Percentiles rank a stretch among this genome's conserved stretches.
These are phyloP conservation scores for Eurystomus gularis DNA, from an alignment of 2,113 vertebrate genomes.

Conservation along the genomic window DNA sequence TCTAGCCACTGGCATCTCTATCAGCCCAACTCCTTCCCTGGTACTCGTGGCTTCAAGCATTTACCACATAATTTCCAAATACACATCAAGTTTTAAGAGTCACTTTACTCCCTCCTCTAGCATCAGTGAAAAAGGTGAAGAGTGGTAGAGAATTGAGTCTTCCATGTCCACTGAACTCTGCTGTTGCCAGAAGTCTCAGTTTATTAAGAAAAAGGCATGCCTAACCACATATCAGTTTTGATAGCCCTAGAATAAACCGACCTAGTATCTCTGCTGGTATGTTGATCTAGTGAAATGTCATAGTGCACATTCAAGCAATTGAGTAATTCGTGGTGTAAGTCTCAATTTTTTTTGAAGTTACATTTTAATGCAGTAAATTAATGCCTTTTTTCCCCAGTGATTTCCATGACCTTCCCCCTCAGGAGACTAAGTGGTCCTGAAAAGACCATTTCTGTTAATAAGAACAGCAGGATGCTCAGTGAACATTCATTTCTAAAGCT, in stretches of 20 bases:
- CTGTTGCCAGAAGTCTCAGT: background rate
- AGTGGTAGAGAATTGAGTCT: background rate
- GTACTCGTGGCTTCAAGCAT: background rate
- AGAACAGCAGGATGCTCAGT: background rate
- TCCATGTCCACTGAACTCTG: background rate
- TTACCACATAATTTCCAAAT: background rate
- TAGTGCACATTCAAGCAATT: background rate
- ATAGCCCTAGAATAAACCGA: background rate
- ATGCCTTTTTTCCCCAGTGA: background rate
- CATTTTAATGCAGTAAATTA: background rate
- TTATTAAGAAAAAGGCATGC: background rate
- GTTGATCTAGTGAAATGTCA: background rate
- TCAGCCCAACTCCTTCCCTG: background rate
- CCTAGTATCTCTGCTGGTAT: background rate
- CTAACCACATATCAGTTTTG: background rate
- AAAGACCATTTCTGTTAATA: background rate
- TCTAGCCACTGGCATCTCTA: background rate
- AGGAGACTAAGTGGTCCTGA: background rate
- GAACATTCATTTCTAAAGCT: background rate
- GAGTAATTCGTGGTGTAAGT: background rate
- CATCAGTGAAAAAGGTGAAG: background rate
- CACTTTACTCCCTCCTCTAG: background rate
- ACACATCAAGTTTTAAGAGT: background rate
- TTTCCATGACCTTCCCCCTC: background rate
- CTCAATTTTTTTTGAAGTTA: background rate